phyloP scores from a whole-genome alignment of 2,888 invertebrate species.

The Acrobasis repandana region DNA sequence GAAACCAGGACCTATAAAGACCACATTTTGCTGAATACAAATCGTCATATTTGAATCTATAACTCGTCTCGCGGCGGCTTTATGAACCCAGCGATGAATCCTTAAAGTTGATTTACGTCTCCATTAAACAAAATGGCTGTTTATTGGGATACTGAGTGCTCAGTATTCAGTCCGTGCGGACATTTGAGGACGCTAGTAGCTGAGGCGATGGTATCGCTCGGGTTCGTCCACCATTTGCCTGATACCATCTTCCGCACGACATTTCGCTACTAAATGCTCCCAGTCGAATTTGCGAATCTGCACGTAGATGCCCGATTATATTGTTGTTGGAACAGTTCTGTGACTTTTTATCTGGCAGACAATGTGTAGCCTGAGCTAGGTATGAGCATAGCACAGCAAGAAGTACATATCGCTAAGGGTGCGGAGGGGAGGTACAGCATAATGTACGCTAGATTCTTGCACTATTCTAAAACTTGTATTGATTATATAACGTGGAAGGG shows the following conservation, averaged over 20 bases:
- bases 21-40: slow-evolving; percentile 16
- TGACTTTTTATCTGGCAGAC: background rate
- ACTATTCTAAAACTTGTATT: too few species aligned
- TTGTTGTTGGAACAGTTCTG: slow-evolving; percentile 7
- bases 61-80: background rate
- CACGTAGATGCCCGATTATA: slow-evolving; percentile 38
- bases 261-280: slow-evolving; percentile 48
- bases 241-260: slow-evolving; percentile 51
- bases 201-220: slow-evolving; percentile 48
- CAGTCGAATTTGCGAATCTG: slow-evolving; percentile 57
- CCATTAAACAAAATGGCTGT: slow-evolving; percentile 30
- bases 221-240: slow-evolving; percentile 35
- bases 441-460: too few species aligned
- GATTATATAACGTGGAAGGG: too few species aligned
- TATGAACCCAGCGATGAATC: slow-evolving; percentile 6
- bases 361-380: background rate
- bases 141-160: slow-evolving; percentile 38
- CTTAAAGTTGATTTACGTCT: slow-evolving; percentile 23
- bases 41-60: slow-evolving; percentile 20
- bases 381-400: background rate
- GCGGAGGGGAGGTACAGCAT: too few species aligned
- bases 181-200: slow-evolving; percentile 42
- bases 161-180: slow-evolving; percentile 49
- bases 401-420: too few species aligned
- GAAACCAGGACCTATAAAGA: background rate